phyloP scores from a whole-genome alignment of 2,113 vertebrate species.

The Cyanoliseus patagonus region DNA sequence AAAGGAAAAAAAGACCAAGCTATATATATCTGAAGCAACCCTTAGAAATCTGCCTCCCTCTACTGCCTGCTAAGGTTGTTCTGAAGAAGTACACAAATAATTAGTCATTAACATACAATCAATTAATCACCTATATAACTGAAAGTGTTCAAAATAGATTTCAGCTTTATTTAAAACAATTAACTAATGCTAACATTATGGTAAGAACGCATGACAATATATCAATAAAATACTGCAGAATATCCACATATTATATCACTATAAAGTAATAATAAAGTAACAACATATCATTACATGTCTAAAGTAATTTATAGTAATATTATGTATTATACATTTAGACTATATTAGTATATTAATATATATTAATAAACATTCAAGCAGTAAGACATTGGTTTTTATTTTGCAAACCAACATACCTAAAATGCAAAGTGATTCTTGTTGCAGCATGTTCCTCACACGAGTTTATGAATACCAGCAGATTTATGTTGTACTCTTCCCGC shows the following conservation, averaged over 20 bases:
- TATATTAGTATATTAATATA: background rate
- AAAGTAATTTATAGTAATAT: background rate
- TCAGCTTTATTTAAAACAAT: background rate
- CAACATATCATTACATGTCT: background rate
- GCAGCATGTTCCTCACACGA: background rate
- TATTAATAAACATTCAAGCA: background rate
- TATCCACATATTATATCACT: background rate
- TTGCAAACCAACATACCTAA: background rate
- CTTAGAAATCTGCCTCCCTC: background rate
- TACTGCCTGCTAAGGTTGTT: background rate
- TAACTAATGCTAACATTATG: background rate
- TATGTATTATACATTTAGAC: background rate
- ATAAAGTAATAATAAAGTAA: background rate
- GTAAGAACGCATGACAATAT: background rate
- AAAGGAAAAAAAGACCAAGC: background rate
- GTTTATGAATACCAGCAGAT: background rate
- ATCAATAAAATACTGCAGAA: background rate
- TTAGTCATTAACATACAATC: background rate
- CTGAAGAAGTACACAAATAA: background rate
- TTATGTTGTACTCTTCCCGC: background rate
- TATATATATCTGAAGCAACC: background rate
- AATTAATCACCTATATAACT: background rate
- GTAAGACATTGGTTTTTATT: background rate
- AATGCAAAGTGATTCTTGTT: background rate
- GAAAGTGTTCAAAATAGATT: background rate